Percentiles rank a stretch among this genome's conserved stretches.
Evolutionary conservation across 2,888 invertebrate species (phyloP).

Genomic region (Tetranychus truncatus): DNA sequence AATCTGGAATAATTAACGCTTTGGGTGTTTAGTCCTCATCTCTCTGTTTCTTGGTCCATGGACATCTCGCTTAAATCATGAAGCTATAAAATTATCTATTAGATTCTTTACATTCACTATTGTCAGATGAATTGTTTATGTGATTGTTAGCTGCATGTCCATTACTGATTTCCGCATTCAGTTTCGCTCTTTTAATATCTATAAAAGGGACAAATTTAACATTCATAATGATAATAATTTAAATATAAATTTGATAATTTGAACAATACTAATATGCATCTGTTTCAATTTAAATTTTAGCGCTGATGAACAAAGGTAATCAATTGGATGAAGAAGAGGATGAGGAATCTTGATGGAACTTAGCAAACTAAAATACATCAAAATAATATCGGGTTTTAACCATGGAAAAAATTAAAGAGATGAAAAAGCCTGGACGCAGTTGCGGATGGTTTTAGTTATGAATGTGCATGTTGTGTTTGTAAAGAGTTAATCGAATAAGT

Average conservation of each 20-base stretch:
- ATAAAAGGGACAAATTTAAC: no score
- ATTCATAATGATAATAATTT: not conserved
- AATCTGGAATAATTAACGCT: no score
- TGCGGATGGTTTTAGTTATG: not conserved
- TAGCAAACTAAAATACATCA: not conserved
- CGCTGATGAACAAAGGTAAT: not conserved
- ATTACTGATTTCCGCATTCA: no score
- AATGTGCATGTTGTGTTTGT: not conserved
- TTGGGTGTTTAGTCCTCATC: no score
- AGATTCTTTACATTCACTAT: no score
- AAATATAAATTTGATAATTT: not conserved
- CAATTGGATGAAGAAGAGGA: not conserved
- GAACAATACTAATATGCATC: not conserved
- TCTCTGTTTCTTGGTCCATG: no score
- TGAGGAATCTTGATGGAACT: not conserved
- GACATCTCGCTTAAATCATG: no score
- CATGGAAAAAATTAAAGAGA: not conserved
- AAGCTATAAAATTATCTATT: no score
- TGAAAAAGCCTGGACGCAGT: not conserved
- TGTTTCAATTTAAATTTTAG: not conserved
- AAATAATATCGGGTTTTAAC: not conserved
- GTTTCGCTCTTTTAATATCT: no score
- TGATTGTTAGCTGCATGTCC: no score
- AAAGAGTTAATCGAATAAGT: not conserved
- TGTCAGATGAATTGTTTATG: no score